These are phyloP conservation scores for Prunella fulvescens DNA, from an alignment of 2,113 vertebrate species.

Conservation along the genomic window DNA sequence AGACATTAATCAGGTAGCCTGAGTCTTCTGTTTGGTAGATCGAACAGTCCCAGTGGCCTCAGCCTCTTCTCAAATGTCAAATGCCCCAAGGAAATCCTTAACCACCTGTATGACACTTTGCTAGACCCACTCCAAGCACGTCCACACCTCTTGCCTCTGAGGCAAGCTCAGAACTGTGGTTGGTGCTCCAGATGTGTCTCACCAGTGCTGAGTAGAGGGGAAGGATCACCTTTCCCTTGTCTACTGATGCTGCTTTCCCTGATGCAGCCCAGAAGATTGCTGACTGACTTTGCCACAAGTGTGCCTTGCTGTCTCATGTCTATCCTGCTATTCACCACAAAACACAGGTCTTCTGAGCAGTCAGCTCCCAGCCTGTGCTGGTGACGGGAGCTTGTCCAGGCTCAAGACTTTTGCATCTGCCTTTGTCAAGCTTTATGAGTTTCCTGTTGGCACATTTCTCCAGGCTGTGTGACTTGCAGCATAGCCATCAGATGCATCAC, in stretches of 20 bases:
- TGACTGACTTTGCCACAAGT: not conserved
- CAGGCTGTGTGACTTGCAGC: not conserved
- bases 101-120: not conserved
- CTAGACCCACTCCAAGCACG: not conserved
- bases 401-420: not conserved
- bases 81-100: not conserved
- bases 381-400: not conserved
- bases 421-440: not conserved
- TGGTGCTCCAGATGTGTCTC: not conserved
- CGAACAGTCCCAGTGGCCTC: not conserved
- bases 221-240: not conserved
- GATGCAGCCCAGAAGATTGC: not conserved
- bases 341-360: not conserved
- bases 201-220: not conserved
- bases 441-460: not conserved
- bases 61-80: not conserved
- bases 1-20: not conserved
- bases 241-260: not conserved
- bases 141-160: not conserved
- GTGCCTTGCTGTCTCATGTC: not conserved
- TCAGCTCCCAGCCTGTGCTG: not conserved
- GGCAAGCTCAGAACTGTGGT: not conserved
- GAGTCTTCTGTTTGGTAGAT: not conserved
- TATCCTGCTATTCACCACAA: not conserved
- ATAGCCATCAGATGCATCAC: not conserved